phyloP scores from a whole-genome alignment of 2,888 invertebrate genomes.

The Dryocosmus kuriphilus region DNA sequence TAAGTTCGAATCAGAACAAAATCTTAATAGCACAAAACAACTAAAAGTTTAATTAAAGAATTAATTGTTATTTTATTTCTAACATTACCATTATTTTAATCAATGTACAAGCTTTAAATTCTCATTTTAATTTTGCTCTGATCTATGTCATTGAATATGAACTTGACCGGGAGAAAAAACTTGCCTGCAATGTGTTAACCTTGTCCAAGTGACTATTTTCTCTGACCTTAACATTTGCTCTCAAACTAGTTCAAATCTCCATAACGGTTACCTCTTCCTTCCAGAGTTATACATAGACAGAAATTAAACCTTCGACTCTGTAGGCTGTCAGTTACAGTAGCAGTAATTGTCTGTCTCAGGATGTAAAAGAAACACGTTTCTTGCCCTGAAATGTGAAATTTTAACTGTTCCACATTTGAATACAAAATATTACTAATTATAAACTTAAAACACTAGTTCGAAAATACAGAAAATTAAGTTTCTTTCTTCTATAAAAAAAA shows the following conservation, averaged over 20 bases:
- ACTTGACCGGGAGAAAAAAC: not conserved
- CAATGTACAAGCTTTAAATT: not conserved
- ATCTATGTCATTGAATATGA: not conserved
- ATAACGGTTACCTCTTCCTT: constrained; percentile 13
- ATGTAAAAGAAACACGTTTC: not conserved
- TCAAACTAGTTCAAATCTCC: constrained; percentile 7
- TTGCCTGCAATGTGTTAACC: not conserved
- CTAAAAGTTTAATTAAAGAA: no score
- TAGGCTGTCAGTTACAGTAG: not conserved
- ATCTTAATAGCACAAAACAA: no score
- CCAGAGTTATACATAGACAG: not conserved
- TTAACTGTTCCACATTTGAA: no score
- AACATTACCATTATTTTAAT: not conserved
- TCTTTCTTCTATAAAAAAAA: no score
- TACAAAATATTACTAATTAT: no score
- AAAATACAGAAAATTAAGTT: no score
- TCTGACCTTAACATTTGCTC: not conserved
- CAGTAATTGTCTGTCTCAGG: not conserved
- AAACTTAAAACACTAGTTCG: no score
- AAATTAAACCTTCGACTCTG: not conserved
- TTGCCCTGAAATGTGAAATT: not conserved
- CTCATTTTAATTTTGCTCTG: not conserved
- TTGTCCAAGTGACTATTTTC: constrained; percentile 18
- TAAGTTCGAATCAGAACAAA: no score
- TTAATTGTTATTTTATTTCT: no score